phyloP scores from a whole-genome alignment of 92 coral and sea anemone genomes.

The Bergia puertoricense region DNA sequence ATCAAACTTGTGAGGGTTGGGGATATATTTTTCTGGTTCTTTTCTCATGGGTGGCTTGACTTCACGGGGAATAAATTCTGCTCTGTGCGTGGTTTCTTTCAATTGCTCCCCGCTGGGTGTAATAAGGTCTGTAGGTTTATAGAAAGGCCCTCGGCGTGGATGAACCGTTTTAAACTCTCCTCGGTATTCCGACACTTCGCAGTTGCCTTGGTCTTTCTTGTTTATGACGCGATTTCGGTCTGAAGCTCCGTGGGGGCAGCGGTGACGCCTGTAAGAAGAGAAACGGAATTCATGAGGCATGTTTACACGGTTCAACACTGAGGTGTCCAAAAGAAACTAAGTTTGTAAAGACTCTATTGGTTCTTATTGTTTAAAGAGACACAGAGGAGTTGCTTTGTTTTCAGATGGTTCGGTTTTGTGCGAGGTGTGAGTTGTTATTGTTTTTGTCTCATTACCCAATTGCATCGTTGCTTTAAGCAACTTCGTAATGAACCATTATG shows the following conservation, averaged over 20 bases:
- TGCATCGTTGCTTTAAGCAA: too few species aligned
- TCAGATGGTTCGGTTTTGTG: too few species aligned
- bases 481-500: too few species aligned
- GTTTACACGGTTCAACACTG: neutral
- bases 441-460: too few species aligned
- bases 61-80: constrained; percentile 68
- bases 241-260: constrained; percentile 87
- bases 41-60: constrained; percentile 76
- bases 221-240: constrained; percentile 86
- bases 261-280: constrained; percentile 78
- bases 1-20: constrained; percentile 88
- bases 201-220: constrained; percentile 73
- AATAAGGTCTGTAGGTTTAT: constrained; percentile 84
- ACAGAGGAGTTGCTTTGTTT: too few species aligned
- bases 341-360: too few species aligned
- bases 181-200: constrained; percentile 84
- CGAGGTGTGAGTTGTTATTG: too few species aligned
- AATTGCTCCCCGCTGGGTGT: constrained; percentile 64
- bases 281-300: neutral
- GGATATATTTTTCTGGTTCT: constrained; percentile 89
- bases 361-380: too few species aligned
- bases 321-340: too few species aligned
- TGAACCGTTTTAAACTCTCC: constrained; percentile 64
- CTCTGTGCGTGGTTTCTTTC: constrained; percentile 81
- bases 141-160: constrained; percentile 90